These are phyloP conservation scores for Itoplectis maculator DNA, from an alignment of 2,888 invertebrate genomes.

Conservation along the genomic window DNA sequence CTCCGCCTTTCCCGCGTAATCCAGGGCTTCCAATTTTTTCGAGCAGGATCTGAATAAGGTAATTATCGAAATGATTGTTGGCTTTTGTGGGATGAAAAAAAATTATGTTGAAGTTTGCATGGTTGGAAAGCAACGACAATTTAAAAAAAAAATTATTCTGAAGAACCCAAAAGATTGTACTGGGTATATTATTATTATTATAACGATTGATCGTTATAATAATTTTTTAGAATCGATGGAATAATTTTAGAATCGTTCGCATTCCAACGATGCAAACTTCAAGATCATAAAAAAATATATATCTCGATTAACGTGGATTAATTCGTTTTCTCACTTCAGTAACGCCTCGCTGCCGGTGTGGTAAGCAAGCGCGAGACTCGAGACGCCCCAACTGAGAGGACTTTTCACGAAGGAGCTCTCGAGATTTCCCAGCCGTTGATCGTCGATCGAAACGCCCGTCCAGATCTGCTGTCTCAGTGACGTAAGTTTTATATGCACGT, in stretches of 20 bases:
- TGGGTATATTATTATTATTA: too few species aligned
- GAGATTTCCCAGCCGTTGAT: conserved; percentile 50
- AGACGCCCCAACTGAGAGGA: conserved; percentile 90
- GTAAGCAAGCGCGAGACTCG: conserved; percentile 86
- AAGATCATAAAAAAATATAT: too few species aligned
- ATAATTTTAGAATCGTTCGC: too few species aligned
- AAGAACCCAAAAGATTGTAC: too few species aligned
- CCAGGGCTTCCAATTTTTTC: conserved; percentile 86
- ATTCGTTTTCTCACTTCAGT: conserved; percentile 84
- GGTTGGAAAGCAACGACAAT: too few species aligned
- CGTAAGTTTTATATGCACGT: conserved; percentile 89
- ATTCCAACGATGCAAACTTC: too few species aligned
- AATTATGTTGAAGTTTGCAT: too few species aligned
- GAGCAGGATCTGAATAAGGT: conserved; percentile 87
- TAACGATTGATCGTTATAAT: too few species aligned
- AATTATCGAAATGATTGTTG: too few species aligned
- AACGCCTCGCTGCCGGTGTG: conserved; percentile 87
- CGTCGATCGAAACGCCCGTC: conserved; percentile 87
- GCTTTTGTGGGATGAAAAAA: too few species aligned
- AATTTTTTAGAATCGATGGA: too few species aligned
- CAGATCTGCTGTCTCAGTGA: conserved; percentile 91
- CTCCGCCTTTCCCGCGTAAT: conserved; percentile 68
- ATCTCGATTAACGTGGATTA: background rate
- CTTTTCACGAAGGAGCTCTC: conserved; percentile 73
- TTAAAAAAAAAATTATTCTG: too few species aligned